Percentiles rank a stretch among this genome's conserved stretches.
Conservation (phyloP, 2,888 invertebrate genomes). For the Sinhomidia bicolor region DNA sequence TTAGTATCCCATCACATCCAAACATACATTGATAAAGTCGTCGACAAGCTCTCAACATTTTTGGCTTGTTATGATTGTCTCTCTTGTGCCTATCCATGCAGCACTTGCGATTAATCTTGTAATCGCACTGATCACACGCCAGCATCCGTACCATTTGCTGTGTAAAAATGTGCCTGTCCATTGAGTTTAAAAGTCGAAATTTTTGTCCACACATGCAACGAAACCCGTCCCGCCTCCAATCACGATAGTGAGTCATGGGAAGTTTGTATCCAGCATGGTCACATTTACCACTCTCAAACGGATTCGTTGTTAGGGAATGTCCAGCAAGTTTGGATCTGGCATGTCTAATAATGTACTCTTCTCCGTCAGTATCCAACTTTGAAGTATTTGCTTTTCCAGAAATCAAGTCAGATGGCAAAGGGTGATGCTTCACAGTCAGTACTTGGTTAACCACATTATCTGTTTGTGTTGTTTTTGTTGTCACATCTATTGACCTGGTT, state of each 20-base stretch:
- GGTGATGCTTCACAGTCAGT: not conserved
- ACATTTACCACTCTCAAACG: not conserved
- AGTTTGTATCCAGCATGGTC: not conserved
- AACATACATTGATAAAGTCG: slow-evolving; percentile 53
- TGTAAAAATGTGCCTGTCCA: slow-evolving; percentile 28
- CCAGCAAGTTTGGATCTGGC: not conserved
- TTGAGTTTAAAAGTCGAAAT: not conserved
- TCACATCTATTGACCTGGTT: no score
- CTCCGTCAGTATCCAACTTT: not conserved
- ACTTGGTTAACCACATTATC: no score
- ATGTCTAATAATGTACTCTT: slow-evolving; percentile 27
- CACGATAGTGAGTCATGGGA: slow-evolving; percentile 28
- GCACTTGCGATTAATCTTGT: slow-evolving; percentile 18
- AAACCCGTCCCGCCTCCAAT: slow-evolving; percentile 51
- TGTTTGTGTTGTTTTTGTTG: no score
- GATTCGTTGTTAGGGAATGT: not conserved
- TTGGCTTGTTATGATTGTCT: slow-evolving; percentile 17
- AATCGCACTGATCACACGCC: slow-evolving; percentile 41
- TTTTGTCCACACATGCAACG: slow-evolving; percentile 47
- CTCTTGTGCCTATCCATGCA: slow-evolving; percentile 57
- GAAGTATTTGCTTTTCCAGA: not conserved
- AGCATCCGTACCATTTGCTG: not conserved
- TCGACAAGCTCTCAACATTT: not conserved
- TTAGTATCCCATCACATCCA: slow-evolving; percentile 28
- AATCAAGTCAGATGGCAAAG: not conserved